Conservation (phyloP, 2,888 invertebrate genomes). For the Chromoteleia sp. region DNA sequence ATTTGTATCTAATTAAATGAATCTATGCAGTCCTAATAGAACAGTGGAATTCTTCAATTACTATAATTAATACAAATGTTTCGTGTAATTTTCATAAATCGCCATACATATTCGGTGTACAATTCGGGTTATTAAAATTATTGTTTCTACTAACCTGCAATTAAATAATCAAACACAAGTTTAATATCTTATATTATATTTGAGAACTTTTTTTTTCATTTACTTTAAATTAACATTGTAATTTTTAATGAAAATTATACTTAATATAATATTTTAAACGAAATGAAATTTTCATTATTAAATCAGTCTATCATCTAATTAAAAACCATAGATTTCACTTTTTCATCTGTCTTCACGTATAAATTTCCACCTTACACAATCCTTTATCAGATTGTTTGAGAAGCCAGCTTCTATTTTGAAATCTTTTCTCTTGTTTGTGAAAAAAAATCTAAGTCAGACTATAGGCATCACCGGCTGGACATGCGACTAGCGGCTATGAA, state of each 20-base stretch:
- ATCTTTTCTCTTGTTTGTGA: background rate
- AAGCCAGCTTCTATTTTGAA: background rate
- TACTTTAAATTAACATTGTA: too few relatives aligned
- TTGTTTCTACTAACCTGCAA: background rate
- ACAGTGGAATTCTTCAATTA: slow-evolving; percentile 26
- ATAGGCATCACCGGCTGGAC: slow-evolving; percentile 26
- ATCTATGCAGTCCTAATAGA: slow-evolving; percentile 20
- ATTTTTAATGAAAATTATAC: too few relatives aligned
- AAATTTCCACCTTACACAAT: slow-evolving; percentile 8
- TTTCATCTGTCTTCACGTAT: background rate
- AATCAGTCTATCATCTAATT: too few relatives aligned
- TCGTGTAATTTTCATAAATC: slow-evolving; percentile 13
- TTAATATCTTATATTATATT: too few relatives aligned
- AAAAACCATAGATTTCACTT: too few relatives aligned
- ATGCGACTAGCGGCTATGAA: slow-evolving; percentile 54
- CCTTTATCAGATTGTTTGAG: background rate
- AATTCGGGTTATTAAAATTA: background rate
- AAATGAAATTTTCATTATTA: too few relatives aligned
- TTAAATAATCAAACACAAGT: too few relatives aligned
- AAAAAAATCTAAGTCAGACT: slow-evolving; percentile 30
- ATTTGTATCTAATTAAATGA: slow-evolving; percentile 25
- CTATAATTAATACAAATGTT: slow-evolving; percentile 36
- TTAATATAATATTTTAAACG: too few relatives aligned
- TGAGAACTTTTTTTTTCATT: too few relatives aligned
- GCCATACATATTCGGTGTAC: background rate